Base-by-base conservation (phyloP, 2,888 invertebrate species). In the Homarus gammarus region DNA sequence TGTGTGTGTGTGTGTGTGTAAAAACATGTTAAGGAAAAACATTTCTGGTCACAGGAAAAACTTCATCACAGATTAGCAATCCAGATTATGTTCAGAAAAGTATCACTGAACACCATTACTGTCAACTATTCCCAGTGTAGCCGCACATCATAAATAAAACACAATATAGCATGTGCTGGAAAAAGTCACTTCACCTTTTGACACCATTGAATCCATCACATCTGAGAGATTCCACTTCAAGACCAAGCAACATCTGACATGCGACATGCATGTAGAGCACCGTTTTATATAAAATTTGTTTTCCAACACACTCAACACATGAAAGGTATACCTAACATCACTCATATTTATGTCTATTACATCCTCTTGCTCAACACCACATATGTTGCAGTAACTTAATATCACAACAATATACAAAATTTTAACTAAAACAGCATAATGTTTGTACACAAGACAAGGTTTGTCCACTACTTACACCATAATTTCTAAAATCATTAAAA, bases 11-110 rank as follows among this genome's bases (percentile, higher is more conserved):
- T n/a, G n/a, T n/a, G n/a, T n/a, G n/a, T 70, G 18, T 70, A 40
- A 75, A 40, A 75, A 75, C 10, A 38, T 33, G 27, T 75, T 75
- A n/a, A 75, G 44, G 75, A 75, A 10, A 79, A 61, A 72, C 40
- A 83, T 70, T 82, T 82, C 70, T 83, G 83, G 83, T 38, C 83
- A 83, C 83, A 83, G 75, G 33, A 75, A 12, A 83, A 49, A 49
- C 49, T 72, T 73, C 83, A 73, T 83, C 72, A 83, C 83, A 83
- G 72, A 83, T 72, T 83, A 72, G n/a, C 56, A 72, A 83, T 83
- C 40, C 36, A 68, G 31, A 83, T 38, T 83, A 83, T 51, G 70
- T 83, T 83, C 27, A 72, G 36, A 83, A 64, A 64, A 27, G 27
- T 64, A 27, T 64, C 22, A 22, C 27, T 27, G 8, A 12, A 64